A percentile compares a stretch with the other conserved stretches of the same genome.
phyloP scores from a whole-genome alignment of 2,797 vertebrate species.

The Geotrypetes seraphini region DNA sequence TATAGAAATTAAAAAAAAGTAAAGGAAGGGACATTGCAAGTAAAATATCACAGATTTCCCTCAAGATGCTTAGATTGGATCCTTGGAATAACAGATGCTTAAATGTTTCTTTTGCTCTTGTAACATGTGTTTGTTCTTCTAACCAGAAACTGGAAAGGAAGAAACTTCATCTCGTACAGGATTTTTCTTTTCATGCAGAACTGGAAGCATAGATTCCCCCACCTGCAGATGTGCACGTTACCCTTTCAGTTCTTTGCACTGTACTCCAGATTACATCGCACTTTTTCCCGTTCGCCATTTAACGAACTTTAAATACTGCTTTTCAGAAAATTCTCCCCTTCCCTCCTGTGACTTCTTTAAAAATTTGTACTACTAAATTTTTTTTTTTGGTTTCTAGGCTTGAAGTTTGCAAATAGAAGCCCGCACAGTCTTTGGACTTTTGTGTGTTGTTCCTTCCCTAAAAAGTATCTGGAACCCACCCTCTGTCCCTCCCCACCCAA shows the following conservation, averaged over 20 bases:
- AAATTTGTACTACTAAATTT: slow-evolving; percentile 46
- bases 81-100: too few species aligned
- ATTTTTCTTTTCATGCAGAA: too few species aligned
- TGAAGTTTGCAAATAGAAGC: slow-evolving; percentile 65
- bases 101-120: too few species aligned
- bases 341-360: slow-evolving; percentile 36
- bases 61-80: too few species aligned
- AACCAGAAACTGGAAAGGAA: too few species aligned
- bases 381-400: slow-evolving; percentile 61
- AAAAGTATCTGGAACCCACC: slow-evolving; percentile 58
- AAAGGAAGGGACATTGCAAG: too few species aligned
- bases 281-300: slow-evolving; percentile 3
- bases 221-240: too few species aligned
- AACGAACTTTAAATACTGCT: slow-evolving; percentile 56
- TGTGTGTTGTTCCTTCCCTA: slow-evolving; percentile 26
- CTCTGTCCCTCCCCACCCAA: slow-evolving; percentile 55
- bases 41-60: too few species aligned
- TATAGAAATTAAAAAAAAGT: slow-evolving; percentile 49
- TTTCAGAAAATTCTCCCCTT: slow-evolving; percentile 38
- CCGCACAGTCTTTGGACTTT: slow-evolving; percentile 67
- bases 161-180: too few species aligned
- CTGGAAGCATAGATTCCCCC: too few species aligned
- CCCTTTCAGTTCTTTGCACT: too few species aligned
- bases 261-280: slow-evolving; percentile 25
- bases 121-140: too few species aligned